Conservation (phyloP, 1,140 invertebrate genomes). For the Hyphantria cunea region DNA sequence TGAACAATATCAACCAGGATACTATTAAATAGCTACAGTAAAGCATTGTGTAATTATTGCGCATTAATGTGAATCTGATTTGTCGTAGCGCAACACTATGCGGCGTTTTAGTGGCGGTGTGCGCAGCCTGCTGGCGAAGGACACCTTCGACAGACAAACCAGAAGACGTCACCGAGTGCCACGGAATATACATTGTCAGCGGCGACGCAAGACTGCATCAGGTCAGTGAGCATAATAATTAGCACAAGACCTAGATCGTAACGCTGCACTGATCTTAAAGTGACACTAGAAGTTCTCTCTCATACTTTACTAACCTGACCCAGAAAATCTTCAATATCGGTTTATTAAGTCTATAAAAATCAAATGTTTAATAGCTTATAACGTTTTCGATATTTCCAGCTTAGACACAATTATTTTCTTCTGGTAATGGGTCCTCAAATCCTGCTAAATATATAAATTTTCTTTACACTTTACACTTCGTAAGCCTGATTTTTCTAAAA, state of each 20-base stretch:
- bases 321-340: too few relatives aligned
- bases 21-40: too few relatives aligned
- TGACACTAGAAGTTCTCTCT: too few relatives aligned
- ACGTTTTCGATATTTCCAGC: too few relatives aligned
- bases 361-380: too few relatives aligned
- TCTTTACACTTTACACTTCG: background rate
- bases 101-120: constrained; percentile 70
- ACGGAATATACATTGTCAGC: constrained; percentile 69
- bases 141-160: constrained; percentile 59
- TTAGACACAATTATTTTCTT: background rate
- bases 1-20: too few relatives aligned
- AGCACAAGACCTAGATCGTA: too few relatives aligned
- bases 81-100: constrained; percentile 66
- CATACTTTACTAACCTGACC: too few relatives aligned
- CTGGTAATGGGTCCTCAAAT: background rate
- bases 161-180: constrained; percentile 52
- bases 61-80: constrained; percentile 9
- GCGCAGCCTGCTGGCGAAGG: constrained; percentile 69
- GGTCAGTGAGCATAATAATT: constrained; percentile 38
- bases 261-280: too few relatives aligned
- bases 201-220: constrained; percentile 53
- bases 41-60: too few relatives aligned
- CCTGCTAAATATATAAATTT: too few relatives aligned
- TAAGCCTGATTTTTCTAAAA: background rate
- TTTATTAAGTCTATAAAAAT: too few relatives aligned